These are phyloP conservation scores for Lasiurus cinereus DNA, from an alignment of 2,113 vertebrate genomes.

Conservation along the genomic window DNA sequence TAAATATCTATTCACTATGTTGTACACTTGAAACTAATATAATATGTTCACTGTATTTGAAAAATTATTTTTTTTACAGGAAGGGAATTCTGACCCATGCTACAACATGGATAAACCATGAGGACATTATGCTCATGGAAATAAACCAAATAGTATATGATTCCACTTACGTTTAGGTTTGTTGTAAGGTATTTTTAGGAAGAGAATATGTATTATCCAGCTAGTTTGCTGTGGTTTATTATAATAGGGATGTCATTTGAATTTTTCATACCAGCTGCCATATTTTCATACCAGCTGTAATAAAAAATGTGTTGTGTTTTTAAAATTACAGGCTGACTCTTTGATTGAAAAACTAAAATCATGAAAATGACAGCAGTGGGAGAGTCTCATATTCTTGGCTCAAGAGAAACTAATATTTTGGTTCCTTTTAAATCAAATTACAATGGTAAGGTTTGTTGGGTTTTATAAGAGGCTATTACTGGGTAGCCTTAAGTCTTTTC, in stretches of 20 bases:
- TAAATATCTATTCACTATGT: not conserved
- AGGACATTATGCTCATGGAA: not conserved
- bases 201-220: not conserved
- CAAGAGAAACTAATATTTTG: conserved; percentile 7
- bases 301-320: conserved; percentile 13
- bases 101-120: not conserved
- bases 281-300: conserved; percentile 1
- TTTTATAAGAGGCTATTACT: conserved; percentile 50
- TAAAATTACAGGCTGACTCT: conserved; percentile 88
- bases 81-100: not conserved
- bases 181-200: conserved; percentile 36
- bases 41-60: not conserved
- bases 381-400: conserved; percentile 72
- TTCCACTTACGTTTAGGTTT: not conserved
- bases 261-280: conserved; percentile 15
- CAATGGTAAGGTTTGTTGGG: conserved; percentile 74
- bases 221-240: not conserved
- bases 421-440: conserved; percentile 67
- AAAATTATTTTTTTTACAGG: not conserved
- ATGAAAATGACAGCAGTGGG: conserved; percentile 82
- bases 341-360: conserved; percentile 90
- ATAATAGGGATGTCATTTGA: not conserved
- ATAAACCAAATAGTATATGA: not conserved
- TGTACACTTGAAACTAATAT: not conserved
- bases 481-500: conserved; percentile 73